These are phyloP conservation scores for Daboia siamensis DNA, from an alignment of 2,113 vertebrate genomes.

Conservation along the genomic window DNA sequence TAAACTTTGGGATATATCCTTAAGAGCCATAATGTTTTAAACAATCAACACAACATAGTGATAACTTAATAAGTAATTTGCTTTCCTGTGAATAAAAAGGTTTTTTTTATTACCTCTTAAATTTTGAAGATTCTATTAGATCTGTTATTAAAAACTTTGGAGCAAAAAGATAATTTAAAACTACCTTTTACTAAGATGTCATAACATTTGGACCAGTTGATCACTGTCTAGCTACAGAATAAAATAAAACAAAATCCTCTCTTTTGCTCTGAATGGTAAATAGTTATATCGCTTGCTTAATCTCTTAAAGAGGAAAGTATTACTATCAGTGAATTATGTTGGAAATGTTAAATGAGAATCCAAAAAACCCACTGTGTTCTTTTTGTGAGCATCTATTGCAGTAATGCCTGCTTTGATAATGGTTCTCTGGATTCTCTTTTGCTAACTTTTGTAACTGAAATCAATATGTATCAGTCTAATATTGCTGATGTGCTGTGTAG, in stretches of 20 bases:
- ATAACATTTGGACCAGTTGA: constrained; percentile 10
- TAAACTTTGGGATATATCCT: neutral
- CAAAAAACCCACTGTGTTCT: neutral
- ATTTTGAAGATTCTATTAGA: neutral
- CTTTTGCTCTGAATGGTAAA: neutral
- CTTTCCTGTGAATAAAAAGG: neutral
- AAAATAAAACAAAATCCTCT: neutral
- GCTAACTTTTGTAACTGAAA: constrained; percentile 9
- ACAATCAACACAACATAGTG: neutral
- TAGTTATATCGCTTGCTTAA: neutral
- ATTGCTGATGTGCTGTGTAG: neutral
- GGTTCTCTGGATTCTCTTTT: neutral
- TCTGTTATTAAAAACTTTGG: neutral
- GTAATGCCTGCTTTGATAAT: neutral
- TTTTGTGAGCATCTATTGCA: neutral
- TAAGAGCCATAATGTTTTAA: neutral
- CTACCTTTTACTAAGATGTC: neutral
- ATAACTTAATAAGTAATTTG: neutral
- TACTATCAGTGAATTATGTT: neutral
- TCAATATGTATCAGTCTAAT: neutral
- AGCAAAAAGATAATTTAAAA: neutral
- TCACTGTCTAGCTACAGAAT: neutral
- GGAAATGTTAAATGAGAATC: neutral
- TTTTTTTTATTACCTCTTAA: neutral
- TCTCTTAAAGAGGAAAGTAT: neutral